Conservation (phyloP, 35 echinoderm and acorn worm species). For the Lytechinus pictus region DNA sequence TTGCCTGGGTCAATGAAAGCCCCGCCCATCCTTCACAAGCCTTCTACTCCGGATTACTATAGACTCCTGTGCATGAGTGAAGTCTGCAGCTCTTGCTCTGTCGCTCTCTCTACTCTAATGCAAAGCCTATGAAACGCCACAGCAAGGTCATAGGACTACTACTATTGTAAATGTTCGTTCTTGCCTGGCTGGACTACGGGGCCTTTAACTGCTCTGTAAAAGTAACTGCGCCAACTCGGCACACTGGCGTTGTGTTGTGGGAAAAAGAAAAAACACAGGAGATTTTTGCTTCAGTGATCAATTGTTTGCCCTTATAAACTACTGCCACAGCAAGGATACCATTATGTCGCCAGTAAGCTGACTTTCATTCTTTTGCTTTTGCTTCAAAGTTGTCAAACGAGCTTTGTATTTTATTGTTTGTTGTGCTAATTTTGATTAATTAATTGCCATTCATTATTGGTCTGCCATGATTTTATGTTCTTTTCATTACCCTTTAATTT, state of each 20-base stretch:
- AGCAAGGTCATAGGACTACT: neutral
- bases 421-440: neutral
- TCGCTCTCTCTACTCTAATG: slow-evolving; percentile 9
- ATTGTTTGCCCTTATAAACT: slow-evolving; percentile 2
- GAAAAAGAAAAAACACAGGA: neutral
- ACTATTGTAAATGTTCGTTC: slow-evolving; percentile 7
- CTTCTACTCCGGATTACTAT: slow-evolving; percentile 1
- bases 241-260: neutral
- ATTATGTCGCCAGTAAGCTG: slow-evolving; percentile 37
- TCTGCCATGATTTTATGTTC: neutral
- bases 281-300: slow-evolving; percentile 1
- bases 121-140: neutral
- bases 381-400: neutral
- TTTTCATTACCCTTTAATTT: neutral
- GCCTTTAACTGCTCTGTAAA: neutral
- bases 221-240: slow-evolving; percentile 11
- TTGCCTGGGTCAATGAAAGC: slow-evolving; percentile 56
- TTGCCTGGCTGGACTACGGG: slow-evolving; percentile 18
- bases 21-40: slow-evolving; percentile 31
- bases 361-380: slow-evolving; percentile 15
- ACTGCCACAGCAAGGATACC: neutral
- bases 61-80: neutral
- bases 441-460: neutral
- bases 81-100: neutral
- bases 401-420: neutral